phyloP scores from a whole-genome alignment of 2,797 vertebrate genomes.

The Diceros bicornis region DNA sequence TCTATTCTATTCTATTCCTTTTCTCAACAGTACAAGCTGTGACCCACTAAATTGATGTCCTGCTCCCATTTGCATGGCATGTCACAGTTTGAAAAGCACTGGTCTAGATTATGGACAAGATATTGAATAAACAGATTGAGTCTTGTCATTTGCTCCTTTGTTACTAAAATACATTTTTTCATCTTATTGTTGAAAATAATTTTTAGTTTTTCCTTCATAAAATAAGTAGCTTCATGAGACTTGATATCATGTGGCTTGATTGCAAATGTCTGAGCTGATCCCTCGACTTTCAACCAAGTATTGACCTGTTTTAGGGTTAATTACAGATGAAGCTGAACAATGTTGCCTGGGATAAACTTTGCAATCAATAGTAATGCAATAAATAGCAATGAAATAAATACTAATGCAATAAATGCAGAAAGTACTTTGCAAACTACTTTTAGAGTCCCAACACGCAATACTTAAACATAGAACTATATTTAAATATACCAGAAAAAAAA shows the following conservation, averaged over 20 bases:
- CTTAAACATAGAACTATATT: constrained; percentile 6
- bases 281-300: background rate
- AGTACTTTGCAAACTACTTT: constrained; percentile 7
- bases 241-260: background rate
- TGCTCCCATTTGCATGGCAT: background rate
- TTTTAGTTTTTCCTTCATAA: background rate
- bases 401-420: too few relatives aligned
- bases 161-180: constrained; percentile 39
- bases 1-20: background rate
- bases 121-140: background rate
- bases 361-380: background rate
- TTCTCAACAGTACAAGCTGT: background rate
- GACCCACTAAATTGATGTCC: background rate
- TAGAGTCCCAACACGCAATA: background rate
- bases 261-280: background rate
- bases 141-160: background rate
- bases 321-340: background rate
- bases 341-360: background rate
- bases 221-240: constrained; percentile 16
- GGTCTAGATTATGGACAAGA: background rate
- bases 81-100: background rate
- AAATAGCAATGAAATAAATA: too few relatives aligned
- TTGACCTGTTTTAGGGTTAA: constrained; percentile 25
- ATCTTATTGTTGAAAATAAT: constrained; percentile 41
- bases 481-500: constrained; percentile 26